Conservation (phyloP, 2,888 invertebrate genomes). For the Mimachlamys varia region DNA sequence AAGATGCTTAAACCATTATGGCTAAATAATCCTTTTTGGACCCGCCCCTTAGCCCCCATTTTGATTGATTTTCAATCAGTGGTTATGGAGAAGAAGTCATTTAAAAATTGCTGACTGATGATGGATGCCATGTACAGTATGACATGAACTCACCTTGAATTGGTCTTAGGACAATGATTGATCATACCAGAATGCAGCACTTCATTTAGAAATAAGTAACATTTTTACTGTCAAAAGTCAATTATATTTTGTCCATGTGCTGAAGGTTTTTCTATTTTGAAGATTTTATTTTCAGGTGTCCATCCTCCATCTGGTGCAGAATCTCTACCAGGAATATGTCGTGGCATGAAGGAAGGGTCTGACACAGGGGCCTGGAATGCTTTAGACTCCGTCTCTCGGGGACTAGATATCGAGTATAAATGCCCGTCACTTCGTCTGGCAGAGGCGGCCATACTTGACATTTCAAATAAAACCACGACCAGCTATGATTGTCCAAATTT, state of each 20-base stretch:
- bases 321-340: background rate
- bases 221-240: too few relatives aligned
- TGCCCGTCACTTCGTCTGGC: background rate
- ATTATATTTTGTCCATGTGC: background rate
- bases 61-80: too few relatives aligned
- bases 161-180: too few relatives aligned
- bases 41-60: too few relatives aligned
- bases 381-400: background rate
- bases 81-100: too few relatives aligned
- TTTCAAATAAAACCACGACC: background rate
- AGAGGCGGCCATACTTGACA: background rate
- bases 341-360: background rate
- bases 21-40: too few relatives aligned
- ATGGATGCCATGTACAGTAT: too few relatives aligned
- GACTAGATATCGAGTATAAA: background rate
- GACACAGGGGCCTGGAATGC: background rate
- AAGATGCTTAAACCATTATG: too few relatives aligned
- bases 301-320: background rate
- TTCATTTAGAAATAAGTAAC: too few relatives aligned
- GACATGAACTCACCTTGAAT: too few relatives aligned
- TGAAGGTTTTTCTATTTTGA: background rate
- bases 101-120: too few relatives aligned
- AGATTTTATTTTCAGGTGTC: background rate
- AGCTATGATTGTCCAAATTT: conserved; percentile 11
- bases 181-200: too few relatives aligned